Evolutionary conservation across 2,113 vertebrate species (phyloP), one percentile per base, ranked within the genome.

Genomic region (Pontoporia blainvillei): DNA sequence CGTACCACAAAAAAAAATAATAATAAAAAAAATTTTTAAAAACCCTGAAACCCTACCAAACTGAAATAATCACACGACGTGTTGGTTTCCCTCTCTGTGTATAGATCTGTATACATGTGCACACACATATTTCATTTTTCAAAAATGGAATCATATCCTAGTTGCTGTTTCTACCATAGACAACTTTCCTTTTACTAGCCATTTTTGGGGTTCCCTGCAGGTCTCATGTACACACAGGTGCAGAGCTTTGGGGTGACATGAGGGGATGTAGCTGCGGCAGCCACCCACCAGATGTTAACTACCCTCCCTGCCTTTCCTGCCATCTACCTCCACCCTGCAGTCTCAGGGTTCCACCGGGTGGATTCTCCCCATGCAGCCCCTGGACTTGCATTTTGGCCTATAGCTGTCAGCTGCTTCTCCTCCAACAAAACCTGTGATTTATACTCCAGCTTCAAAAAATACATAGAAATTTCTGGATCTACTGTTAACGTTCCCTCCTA

Each of bases 291-390:
- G n/a, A 64, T 23, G 25, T 29, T n/a, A 21, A 15, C 36, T 46
- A 20, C 21, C 10, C 34, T 72, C 54, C 57, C 52, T 29, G n/a
- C n/a, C 57, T 52, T n/a, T 31, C 2, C 29, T 49, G 20, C 89
- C 13, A 0, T 10, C 8, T 6, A 14, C 78, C 86, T 36, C 8
- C 21, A 12, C 57, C 39, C 66, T 44, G 46, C 6, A 34, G 49
- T 4, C 25, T 31, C 9, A 25, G 34, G 12, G 52, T 12, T 49
- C 41, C 8, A 3, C 3, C 2, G 6, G n/a, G 3, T 2, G 5
- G n/a, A 6, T 21, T 59, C 34, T 17, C 25, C 25, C n/a, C 82
- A 2, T 4, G 17, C 41, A 25, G 62, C 64, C n/a, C 72, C 54
- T 18, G 8, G 15, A 44, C 20, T 11, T 29, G 8, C 8, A 36